Evolutionary conservation across 2,797 vertebrate genomes (phyloP).

Genomic region (Vireo griseus): DNA sequence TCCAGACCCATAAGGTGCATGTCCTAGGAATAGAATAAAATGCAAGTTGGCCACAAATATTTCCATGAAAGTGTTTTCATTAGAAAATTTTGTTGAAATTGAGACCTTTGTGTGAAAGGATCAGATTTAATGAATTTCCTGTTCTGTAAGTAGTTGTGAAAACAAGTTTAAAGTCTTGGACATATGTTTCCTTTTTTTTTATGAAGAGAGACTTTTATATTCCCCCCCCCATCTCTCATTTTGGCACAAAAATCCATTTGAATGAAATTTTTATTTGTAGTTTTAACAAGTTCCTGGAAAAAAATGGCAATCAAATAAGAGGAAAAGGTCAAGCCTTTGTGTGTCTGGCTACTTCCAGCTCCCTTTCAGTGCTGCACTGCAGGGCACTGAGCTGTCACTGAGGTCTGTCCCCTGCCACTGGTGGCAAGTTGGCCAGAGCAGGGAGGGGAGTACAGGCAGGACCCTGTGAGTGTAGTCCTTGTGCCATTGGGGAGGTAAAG

Average conservation of each 20-base stretch:
- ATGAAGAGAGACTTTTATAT: not conserved
- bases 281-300: not conserved
- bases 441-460: not conserved
- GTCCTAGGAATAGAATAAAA: not conserved
- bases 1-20: not conserved
- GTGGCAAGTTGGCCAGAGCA: not conserved
- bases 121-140: not conserved
- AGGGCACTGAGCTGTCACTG: not conserved
- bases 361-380: not conserved
- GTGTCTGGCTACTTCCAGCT: not conserved
- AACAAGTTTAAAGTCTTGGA: not conserved
- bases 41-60: not conserved
- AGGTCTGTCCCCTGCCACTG: not conserved
- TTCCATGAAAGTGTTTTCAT: not conserved
- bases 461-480: not conserved
- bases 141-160: not conserved
- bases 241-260: not conserved
- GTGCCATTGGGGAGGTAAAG: not conserved
- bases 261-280: not conserved
- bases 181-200: not conserved
- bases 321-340: not conserved
- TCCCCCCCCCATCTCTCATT: fast-evolving
- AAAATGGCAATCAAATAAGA: not conserved
- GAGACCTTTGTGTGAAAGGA: not conserved
- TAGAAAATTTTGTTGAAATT: not conserved